Percentiles rank a stretch among this genome's conserved stretches.
phyloP scores from a whole-genome alignment of 2,113 vertebrate species.

The Larimichthys crocea region DNA sequence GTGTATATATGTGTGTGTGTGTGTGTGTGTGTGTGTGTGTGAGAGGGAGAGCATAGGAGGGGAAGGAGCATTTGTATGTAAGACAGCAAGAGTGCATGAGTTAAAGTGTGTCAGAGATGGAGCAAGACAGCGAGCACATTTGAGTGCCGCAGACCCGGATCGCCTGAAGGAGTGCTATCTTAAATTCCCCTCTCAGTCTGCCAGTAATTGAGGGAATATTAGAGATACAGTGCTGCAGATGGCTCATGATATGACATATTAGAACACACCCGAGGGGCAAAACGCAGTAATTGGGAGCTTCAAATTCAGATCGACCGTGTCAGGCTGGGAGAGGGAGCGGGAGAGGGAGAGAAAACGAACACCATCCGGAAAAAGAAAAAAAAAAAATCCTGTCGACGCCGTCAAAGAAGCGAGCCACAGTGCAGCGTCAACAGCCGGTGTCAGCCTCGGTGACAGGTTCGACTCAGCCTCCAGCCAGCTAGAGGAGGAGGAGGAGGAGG shows the following conservation, averaged over 20 bases:
- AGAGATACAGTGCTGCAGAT: constrained; percentile 65
- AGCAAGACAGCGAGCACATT: constrained; percentile 46
- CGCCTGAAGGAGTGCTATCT: constrained; percentile 64
- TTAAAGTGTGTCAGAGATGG: constrained; percentile 46
- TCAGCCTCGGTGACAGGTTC: constrained; percentile 64
- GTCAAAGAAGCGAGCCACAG: constrained; percentile 51
- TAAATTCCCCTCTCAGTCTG: constrained; percentile 59
- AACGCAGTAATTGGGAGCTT: constrained; percentile 75
- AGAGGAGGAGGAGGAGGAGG: constrained; percentile 8
- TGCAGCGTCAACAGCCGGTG: constrained; percentile 66
- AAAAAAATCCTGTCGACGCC: constrained; percentile 53
- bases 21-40: neutral
- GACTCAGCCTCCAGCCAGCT: constrained; percentile 59
- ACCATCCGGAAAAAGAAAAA: constrained; percentile 7
- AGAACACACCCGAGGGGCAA: constrained; percentile 71
- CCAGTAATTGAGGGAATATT: constrained; percentile 76
- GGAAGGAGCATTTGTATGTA: constrained; percentile 44
- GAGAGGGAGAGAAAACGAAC: constrained; percentile 8
- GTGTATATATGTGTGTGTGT: constrained; percentile 43
- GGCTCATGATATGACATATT: constrained; percentile 77
- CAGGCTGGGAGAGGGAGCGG: constrained; percentile 28
- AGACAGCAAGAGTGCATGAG: constrained; percentile 35
- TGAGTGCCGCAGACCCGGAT: constrained; percentile 50
- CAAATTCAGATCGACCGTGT: constrained; percentile 68
- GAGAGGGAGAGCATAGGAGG: neutral